phyloP scores from a whole-genome alignment of 2,113 vertebrate genomes.

The Crypturellus undulatus region DNA sequence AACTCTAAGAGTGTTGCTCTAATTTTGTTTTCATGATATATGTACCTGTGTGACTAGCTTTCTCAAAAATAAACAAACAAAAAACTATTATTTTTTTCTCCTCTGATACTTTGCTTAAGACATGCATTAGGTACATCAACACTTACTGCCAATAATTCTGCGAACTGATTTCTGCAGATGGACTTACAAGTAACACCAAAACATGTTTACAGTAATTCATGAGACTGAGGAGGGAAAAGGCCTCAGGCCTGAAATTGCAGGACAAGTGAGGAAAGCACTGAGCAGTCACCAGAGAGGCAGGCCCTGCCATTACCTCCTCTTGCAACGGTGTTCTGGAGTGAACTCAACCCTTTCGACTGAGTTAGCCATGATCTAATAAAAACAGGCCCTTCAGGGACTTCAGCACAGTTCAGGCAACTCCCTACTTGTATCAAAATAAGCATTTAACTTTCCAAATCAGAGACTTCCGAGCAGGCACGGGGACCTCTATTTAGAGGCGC shows the following conservation, averaged over 20 bases:
- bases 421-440: constrained; percentile 54
- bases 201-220: neutral
- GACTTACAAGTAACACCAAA: neutral
- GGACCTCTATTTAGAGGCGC: constrained; percentile 23
- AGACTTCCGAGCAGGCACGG: constrained; percentile 60
- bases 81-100: neutral
- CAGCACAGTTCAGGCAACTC: constrained; percentile 45
- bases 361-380: constrained; percentile 45
- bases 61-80: neutral
- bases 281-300: neutral
- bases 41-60: neutral
- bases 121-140: neutral
- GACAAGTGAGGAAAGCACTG: neutral
- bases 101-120: neutral
- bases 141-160: neutral
- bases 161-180: no score
- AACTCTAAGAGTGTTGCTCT: neutral
- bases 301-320: neutral
- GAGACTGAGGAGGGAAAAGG: neutral
- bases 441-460: constrained; percentile 53
- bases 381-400: constrained; percentile 52
- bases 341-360: constrained; percentile 27
- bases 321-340: constrained; percentile 13
- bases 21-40: neutral
- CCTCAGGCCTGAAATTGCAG: constrained; percentile 5